These are phyloP conservation scores for Pentalonia nigronervosa DNA, from an alignment of 1,140 invertebrate species.

Conservation along the genomic window DNA sequence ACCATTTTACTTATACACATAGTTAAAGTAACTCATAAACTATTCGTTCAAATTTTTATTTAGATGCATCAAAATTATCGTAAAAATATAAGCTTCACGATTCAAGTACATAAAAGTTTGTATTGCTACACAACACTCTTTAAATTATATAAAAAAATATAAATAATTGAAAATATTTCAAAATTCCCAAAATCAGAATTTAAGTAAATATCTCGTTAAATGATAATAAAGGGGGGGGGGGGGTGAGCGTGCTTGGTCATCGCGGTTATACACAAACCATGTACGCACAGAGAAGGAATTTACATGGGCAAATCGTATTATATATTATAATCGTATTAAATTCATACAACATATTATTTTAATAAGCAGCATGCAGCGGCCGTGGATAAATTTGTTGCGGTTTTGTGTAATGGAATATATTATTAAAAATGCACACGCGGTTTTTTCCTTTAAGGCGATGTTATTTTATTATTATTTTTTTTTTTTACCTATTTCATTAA, in stretches of 20 bases:
- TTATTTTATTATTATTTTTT: background rate
- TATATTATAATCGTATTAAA: background rate
- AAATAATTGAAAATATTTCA: background rate
- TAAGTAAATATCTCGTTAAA: background rate
- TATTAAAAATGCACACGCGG: background rate
- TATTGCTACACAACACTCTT: background rate
- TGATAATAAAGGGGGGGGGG: too few relatives aligned
- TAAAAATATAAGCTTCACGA: background rate
- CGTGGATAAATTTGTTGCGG: conserved; percentile 1
- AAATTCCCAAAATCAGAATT: background rate
- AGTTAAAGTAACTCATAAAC: too few relatives aligned
- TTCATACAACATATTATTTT: background rate
- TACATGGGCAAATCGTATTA: background rate
- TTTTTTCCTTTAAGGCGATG: background rate
- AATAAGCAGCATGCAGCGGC: background rate
- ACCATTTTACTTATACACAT: too few relatives aligned
- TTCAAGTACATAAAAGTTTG: background rate
- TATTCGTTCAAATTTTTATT: too few relatives aligned
- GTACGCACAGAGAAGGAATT: background rate
- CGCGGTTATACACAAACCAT: background rate
- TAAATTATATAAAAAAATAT: background rate
- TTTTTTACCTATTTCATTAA: conserved; percentile 6
- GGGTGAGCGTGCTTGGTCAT: background rate
- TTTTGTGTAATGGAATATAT: background rate
- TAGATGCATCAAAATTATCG: background rate